Evolutionary conservation across 2,797 vertebrate species (phyloP).

Genomic region (Hipposideros larvatus): DNA sequence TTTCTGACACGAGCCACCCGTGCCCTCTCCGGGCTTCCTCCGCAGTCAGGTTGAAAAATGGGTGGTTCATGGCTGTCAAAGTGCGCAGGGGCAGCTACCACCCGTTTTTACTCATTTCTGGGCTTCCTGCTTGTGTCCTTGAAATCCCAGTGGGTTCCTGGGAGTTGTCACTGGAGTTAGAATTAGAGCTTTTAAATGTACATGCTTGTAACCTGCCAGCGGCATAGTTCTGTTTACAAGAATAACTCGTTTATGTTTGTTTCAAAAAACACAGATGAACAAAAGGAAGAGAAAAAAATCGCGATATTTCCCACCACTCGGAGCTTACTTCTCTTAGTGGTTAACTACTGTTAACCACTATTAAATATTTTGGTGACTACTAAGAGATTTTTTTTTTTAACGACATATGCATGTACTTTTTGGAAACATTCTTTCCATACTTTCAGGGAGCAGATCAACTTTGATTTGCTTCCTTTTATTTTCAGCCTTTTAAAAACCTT

Average conservation of each 20-base stretch:
- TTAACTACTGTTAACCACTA: not conserved
- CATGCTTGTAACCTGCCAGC: not conserved
- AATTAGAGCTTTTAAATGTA: conserved; percentile 22
- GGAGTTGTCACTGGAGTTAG: conserved; percentile 49
- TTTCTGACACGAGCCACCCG: not conserved
- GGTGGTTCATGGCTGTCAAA: not conserved
- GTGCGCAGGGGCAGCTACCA: not conserved
- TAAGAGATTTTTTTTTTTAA: not conserved
- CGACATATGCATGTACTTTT: not conserved
- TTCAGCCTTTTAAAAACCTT: conserved; percentile 15
- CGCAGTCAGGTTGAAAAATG: not conserved
- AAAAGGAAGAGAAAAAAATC: not conserved
- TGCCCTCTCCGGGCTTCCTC: not conserved
- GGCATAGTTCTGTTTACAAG: not conserved
- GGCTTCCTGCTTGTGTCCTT: conserved; percentile 63
- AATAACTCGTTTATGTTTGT: not conserved
- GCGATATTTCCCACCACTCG: not conserved
- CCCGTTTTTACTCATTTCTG: not conserved
- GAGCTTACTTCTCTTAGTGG: not conserved
- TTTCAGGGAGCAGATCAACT: not conserved
- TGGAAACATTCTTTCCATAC: not conserved
- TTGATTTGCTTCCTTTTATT: not conserved
- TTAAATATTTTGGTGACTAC: not conserved
- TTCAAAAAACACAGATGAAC: not conserved
- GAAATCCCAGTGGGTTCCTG: conserved; percentile 30